Conservation (phyloP, 1,140 invertebrate genomes). For the Lamellibrachia luymesi region DNA sequence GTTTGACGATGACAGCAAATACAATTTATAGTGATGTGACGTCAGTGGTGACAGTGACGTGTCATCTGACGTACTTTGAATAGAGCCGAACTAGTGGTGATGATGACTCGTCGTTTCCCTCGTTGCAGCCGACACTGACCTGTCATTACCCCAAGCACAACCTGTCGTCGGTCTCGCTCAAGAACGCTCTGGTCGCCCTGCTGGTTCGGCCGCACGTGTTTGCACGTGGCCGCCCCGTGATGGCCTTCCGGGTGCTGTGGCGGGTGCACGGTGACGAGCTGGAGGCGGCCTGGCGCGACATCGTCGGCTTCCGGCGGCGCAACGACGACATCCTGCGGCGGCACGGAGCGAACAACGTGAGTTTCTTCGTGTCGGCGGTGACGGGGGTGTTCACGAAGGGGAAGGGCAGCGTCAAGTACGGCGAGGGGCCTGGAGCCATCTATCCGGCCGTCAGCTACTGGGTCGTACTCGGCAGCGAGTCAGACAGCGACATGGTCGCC, state of each 20-base stretch:
- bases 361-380: constrained; percentile 17
- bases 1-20: not conserved
- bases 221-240: not conserved
- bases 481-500: not conserved
- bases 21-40: not conserved
- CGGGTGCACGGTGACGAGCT: not conserved
- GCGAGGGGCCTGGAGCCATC: not conserved
- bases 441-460: not conserved
- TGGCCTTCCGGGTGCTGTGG: constrained; percentile 9
- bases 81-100: not conserved
- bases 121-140: not conserved
- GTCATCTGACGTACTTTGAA: not conserved
- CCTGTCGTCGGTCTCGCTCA: not conserved
- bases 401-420: constrained; percentile 4
- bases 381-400: constrained; percentile 5
- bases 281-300: not conserved
- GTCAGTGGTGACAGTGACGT: not conserved
- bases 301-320: not conserved
- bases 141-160: not conserved
- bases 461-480: not conserved
- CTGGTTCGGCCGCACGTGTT: constrained; percentile 11
- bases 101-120: not conserved
- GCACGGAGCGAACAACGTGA: not conserved
- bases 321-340: constrained; percentile 7
- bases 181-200: not conserved